Evolutionary conservation across 2,113 vertebrate species (phyloP).

Genomic region (Pseudopipra pipra): DNA sequence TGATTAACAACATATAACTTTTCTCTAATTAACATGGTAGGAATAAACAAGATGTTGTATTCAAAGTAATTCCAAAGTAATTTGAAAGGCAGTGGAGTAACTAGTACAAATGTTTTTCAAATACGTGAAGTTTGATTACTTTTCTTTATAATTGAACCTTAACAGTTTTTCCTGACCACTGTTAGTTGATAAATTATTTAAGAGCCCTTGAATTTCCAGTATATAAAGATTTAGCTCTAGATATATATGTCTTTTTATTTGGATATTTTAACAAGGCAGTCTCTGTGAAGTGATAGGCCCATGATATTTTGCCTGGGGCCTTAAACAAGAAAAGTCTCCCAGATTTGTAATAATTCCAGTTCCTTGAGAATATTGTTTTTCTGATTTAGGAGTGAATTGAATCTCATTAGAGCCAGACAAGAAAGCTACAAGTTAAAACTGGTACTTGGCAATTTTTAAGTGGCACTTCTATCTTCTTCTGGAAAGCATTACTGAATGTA

Average conservation of each 20-base stretch:
- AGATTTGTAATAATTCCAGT: neutral
- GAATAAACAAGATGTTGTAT: neutral
- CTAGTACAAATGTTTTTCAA: neutral
- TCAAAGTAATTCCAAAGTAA: neutral
- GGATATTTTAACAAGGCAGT: neutral
- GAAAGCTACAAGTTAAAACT: constrained; percentile 2
- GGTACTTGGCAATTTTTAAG: neutral
- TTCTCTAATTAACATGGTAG: neutral
- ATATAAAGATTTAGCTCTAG: neutral
- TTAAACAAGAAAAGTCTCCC: neutral
- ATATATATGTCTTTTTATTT: neutral
- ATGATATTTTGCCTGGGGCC: neutral
- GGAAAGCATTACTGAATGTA: neutral
- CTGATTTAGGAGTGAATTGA: neutral
- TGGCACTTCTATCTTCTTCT: neutral
- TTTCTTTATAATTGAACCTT: neutral
- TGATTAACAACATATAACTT: neutral
- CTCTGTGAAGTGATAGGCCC: neutral
- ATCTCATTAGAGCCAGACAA: neutral
- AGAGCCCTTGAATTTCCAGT: neutral
- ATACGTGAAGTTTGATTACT: neutral
- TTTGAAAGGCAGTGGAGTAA: neutral
- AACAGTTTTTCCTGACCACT: neutral
- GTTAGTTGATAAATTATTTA: neutral
- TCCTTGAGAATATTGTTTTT: neutral